Conservation (phyloP, 2,797 vertebrate species). For the Remorina albescens region DNA sequence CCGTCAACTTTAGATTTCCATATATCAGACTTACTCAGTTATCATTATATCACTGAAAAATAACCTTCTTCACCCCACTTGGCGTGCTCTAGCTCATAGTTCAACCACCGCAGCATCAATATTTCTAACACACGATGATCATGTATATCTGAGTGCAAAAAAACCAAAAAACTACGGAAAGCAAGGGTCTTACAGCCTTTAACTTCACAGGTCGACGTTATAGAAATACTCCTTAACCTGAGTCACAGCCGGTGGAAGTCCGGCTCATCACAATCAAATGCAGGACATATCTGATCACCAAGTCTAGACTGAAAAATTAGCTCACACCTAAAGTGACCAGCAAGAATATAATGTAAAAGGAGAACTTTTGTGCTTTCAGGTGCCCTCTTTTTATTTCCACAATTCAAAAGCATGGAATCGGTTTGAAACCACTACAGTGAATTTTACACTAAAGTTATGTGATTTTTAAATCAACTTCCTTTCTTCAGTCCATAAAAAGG, state of each 20-base stretch:
- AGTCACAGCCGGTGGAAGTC: background rate
- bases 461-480: background rate
- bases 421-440: background rate
- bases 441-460: background rate
- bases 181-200: background rate
- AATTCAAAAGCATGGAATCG: background rate
- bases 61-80: background rate
- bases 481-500: background rate
- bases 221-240: background rate
- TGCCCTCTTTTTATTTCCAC: background rate
- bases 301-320: too few relatives aligned
- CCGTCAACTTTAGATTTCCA: background rate
- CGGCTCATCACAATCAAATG: background rate
- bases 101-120: conserved; percentile 10
- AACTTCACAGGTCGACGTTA: background rate
- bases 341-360: background rate
- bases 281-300: conserved; percentile 11
- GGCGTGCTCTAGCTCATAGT: conserved; percentile 11
- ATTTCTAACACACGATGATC: background rate
- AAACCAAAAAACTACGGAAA: background rate
- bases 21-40: background rate
- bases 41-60: background rate
- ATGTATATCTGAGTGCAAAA: conserved; percentile 3
- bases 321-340: background rate
- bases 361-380: background rate